phyloP scores from a whole-genome alignment of 2,113 vertebrate genomes.

The Mixornis gularis region DNA sequence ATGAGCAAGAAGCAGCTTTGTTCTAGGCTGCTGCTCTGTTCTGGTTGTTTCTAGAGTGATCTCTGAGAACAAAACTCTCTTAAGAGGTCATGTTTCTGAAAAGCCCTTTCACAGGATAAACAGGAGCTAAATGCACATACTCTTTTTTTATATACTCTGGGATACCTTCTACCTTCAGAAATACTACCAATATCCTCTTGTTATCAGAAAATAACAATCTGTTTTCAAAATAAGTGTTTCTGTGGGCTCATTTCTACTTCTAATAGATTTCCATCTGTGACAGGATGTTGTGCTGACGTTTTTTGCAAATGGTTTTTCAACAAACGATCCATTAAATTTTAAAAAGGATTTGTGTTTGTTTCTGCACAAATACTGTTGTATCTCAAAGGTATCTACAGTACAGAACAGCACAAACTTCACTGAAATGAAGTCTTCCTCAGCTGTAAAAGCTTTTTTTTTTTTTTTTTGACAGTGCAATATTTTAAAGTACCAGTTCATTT shows the following conservation, averaged over 20 bases:
- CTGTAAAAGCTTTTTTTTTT: not conserved
- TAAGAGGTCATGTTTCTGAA: not conserved
- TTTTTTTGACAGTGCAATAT: not conserved
- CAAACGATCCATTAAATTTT: not conserved
- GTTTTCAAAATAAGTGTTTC: not conserved
- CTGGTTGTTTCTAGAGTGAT: constrained; percentile 38
- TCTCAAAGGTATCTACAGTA: not conserved
- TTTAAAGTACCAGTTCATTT: not conserved
- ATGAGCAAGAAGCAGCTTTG: not conserved
- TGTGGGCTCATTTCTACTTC: not conserved
- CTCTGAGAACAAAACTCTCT: constrained; percentile 16
- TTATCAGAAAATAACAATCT: not conserved
- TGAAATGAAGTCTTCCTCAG: not conserved
- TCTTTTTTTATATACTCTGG: not conserved
- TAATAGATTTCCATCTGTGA: not conserved
- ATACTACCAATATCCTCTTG: not conserved
- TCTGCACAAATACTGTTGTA: not conserved
- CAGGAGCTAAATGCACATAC: not conserved
- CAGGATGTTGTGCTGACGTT: not conserved
- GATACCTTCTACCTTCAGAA: not conserved
- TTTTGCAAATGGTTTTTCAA: not conserved
- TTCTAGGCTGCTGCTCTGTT: constrained; percentile 22
- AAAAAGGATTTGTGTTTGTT: not conserved
- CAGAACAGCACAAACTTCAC: not conserved
- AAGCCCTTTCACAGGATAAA: not conserved